Conservation (phyloP, 2,797 vertebrate genomes). For the Pteronotus mesoamericanus region DNA sequence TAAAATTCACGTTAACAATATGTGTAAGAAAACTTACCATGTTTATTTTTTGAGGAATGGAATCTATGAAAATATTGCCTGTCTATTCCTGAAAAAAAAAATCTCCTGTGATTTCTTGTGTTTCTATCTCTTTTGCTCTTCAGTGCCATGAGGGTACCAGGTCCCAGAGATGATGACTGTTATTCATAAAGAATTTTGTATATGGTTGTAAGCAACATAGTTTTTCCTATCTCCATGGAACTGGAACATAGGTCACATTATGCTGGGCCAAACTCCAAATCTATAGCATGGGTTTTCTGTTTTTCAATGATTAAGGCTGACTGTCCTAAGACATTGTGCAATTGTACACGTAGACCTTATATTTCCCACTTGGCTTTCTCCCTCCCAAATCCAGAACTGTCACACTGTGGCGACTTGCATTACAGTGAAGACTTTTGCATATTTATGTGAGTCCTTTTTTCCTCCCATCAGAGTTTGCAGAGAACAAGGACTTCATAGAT, state of each 20-base stretch:
- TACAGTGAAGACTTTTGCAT: not conserved
- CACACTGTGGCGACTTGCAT: not conserved
- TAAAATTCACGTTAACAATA: conserved; percentile 11
- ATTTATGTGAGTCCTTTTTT: not conserved
- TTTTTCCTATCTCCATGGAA: not conserved
- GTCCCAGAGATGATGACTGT: not conserved
- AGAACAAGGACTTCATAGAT: not conserved
- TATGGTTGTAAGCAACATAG: not conserved
- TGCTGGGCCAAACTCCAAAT: not conserved
- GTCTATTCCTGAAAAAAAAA: not conserved
- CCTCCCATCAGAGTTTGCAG: not conserved
- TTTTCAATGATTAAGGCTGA: not conserved
- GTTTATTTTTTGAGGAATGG: not conserved
- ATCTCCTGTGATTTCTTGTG: not conserved
- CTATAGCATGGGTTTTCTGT: not conserved
- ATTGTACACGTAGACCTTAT: not conserved
- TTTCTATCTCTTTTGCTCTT: not conserved
- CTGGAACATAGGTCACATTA: not conserved
- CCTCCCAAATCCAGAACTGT: not conserved
- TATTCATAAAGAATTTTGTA: not conserved
- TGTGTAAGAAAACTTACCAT: not conserved
- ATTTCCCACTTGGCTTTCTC: not conserved
- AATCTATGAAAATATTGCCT: conserved; percentile 29
- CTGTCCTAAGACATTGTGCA: not conserved
- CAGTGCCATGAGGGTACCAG: not conserved